Evolutionary conservation across 2,113 vertebrate species (phyloP).

Genomic region (Aphyosemion australe): DNA sequence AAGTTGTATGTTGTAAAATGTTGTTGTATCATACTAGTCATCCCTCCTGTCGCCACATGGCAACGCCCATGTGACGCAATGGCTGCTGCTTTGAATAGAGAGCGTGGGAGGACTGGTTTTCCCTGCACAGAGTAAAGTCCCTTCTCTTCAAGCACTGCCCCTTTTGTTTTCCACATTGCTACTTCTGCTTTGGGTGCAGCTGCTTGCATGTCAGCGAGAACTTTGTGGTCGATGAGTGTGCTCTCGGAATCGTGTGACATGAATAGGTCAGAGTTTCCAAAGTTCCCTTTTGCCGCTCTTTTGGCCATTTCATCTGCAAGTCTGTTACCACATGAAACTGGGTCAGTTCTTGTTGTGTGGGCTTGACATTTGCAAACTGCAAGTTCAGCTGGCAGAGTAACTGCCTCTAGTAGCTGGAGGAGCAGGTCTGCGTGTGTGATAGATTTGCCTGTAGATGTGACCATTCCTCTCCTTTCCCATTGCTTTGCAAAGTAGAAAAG

Average conservation of each 20-base stretch:
- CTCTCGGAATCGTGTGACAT: no score
- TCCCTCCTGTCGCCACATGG: not conserved
- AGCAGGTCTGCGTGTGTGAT: not conserved
- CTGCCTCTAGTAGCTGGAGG: not conserved
- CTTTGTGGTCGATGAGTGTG: not conserved
- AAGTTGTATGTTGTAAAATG: not conserved
- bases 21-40: not conserved
- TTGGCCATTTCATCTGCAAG: not conserved
- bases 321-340: not conserved
- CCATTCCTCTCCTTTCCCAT: not conserved
- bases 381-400: not conserved
- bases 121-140: fast-evolving
- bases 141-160: not conserved
- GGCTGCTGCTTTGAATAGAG: not conserved
- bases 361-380: not conserved
- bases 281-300: not conserved
- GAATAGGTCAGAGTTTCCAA: not conserved
- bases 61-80: not conserved
- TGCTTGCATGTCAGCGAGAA: not conserved
- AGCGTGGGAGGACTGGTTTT: not conserved
- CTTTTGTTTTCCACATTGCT: no score
- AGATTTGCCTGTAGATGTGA: not conserved
- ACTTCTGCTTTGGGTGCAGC: not conserved
- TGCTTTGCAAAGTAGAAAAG: not conserved
- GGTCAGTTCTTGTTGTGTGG: not conserved